Base-by-base conservation (phyloP, 2,888 invertebrate species). In the Allophyes oxyacanthae region DNA sequence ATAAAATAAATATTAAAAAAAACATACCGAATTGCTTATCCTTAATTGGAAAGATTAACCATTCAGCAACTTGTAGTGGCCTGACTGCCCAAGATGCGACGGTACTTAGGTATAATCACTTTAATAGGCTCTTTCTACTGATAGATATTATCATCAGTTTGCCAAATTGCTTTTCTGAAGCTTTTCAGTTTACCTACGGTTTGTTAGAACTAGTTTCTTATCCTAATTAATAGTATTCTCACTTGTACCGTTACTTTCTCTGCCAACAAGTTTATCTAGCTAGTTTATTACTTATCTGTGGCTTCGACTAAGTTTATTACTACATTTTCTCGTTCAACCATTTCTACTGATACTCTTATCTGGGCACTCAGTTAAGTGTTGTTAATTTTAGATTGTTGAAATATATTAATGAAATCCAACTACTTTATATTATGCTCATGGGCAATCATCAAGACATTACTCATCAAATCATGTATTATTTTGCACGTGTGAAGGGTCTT, bases 181-280 rank as follows among this genome's bases (percentile, higher is more conserved):
- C 25, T 14, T 46, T 44, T 34, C 13, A 9, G 51, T 40, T 13
- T 25, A 37, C 26, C n/a, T 38, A n/a, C n/a, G 9, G 14, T 13
- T 44, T 43, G 32, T 60, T 34, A 13, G 40, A 46, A 52, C 65
- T 44, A 32, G 57, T 67, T 73, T 67, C 52, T 67, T 51, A 56
- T 60, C 38, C 49, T 64, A 60, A 67, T 68, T 50, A 44, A 59
- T 64, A 48, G 53, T 58, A 69, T 61, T 57, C 50, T 68, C 58
- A 38, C 28, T 20, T 20, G 30, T 28, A 44, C 20, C 48, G 36
- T 26, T 56, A 62, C 72, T 72, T 65, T 69, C 72, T 57, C 65
- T 30, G 25, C 25, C 44, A 64, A 56, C 71, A 50, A 69, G 62
- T 69, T 69, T 55, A 60, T 68, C 59, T 68, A 41, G 42, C 43